Percentiles rank a stretch among this genome's conserved stretches.
These are phyloP conservation scores for Glareola pratincola DNA, from an alignment of 2,113 vertebrate species.

Conservation along the genomic window DNA sequence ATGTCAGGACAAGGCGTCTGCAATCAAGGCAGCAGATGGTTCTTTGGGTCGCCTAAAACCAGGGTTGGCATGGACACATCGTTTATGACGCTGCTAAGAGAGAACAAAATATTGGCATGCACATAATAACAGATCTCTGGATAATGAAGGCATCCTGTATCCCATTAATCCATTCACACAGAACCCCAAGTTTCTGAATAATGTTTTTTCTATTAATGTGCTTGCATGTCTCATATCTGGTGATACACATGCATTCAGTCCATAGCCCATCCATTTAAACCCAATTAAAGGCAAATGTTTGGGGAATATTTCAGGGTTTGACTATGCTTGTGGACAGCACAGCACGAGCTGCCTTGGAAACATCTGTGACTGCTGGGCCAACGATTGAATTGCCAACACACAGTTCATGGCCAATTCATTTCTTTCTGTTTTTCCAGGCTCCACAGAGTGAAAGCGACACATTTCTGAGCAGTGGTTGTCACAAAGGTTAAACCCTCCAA, in stretches of 20 bases:
- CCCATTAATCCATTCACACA: background rate
- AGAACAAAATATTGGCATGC: background rate
- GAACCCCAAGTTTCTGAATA: background rate
- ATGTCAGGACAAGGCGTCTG: background rate
- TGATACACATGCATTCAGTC: background rate
- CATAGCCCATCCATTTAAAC: background rate
- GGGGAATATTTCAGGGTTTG: background rate
- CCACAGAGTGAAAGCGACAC: background rate
- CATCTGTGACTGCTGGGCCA: background rate
- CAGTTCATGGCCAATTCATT: background rate
- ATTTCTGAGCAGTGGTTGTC: background rate
- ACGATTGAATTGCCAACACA: background rate
- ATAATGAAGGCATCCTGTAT: background rate
- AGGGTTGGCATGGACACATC: background rate
- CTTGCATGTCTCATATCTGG: background rate
- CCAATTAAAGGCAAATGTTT: background rate
- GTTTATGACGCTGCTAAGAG: background rate
- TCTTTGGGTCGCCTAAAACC: background rate
- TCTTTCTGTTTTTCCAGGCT: background rate
- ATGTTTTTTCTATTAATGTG: background rate
- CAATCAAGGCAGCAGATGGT: slow-evolving; percentile 46
- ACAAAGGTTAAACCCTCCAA: background rate
- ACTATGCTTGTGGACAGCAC: background rate
- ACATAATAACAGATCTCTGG: background rate
- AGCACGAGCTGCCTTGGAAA: background rate